Evolutionary conservation across 2,797 vertebrate species (phyloP).

Genomic region (Neosalanx taihuensis): DNA sequence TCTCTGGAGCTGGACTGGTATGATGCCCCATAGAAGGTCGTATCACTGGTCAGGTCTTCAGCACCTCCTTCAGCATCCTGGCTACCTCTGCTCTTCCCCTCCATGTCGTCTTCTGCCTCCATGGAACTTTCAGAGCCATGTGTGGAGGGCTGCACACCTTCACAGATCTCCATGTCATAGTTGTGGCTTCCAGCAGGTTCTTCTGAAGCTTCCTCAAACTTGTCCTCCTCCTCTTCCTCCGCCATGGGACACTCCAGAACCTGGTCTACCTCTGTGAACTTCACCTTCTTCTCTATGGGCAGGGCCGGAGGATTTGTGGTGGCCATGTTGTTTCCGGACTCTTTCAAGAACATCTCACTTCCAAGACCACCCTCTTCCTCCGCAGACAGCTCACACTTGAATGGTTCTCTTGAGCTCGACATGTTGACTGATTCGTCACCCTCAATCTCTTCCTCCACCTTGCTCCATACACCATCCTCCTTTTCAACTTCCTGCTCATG

Average conservation of each 20-base stretch:
- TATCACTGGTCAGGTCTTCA: background rate
- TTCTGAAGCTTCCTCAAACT: background rate
- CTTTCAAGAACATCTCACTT: background rate
- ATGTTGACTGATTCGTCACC: background rate
- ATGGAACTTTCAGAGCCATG: background rate
- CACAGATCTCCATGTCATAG: background rate
- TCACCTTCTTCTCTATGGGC: background rate
- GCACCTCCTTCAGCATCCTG: background rate
- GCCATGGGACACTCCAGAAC: slow-evolving; percentile 12
- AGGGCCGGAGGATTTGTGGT: background rate
- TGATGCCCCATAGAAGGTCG: too few relatives aligned
- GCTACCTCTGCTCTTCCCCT: background rate
- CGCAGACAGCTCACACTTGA: background rate
- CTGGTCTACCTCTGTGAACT: slow-evolving; percentile 16
- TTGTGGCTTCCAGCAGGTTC: background rate
- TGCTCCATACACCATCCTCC: slow-evolving; percentile 3
- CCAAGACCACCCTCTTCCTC: background rate
- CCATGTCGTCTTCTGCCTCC: slow-evolving; percentile 18
- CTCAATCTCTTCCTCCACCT: background rate
- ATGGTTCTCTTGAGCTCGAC: background rate
- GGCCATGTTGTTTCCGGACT: background rate
- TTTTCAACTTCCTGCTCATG: background rate
- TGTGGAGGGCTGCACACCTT: background rate
- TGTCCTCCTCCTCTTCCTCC: slow-evolving; percentile 23
- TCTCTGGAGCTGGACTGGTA: too few relatives aligned